These are phyloP conservation scores for Lordiphosa fenestrarum DNA, from an alignment of 2,888 invertebrate species.

Conservation along the genomic window DNA sequence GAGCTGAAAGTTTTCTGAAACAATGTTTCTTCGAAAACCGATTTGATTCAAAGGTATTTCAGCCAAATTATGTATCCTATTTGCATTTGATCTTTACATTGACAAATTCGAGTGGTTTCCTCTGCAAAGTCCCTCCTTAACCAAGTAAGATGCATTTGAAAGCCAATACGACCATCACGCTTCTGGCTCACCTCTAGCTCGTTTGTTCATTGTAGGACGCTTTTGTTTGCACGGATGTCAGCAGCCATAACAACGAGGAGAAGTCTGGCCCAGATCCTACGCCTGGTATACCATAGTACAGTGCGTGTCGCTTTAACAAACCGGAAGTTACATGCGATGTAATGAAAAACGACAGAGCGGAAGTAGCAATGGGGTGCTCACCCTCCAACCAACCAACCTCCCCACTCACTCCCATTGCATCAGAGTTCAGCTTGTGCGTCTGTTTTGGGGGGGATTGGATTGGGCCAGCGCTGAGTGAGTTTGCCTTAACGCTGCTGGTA, in stretches of 20 bases:
- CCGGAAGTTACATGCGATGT: constrained; percentile 74
- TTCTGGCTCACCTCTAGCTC: constrained; percentile 5
- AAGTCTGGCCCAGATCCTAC: constrained; percentile 2
- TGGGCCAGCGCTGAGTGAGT: constrained; percentile 43
- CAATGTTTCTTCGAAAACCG: too few species aligned
- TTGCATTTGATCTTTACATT: too few species aligned
- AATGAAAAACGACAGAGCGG: constrained; percentile 73
- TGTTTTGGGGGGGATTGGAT: constrained; percentile 16
- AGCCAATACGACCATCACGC: too few species aligned
- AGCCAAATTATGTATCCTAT: too few species aligned
- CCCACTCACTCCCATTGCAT: constrained; percentile 1
- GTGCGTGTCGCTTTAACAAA: constrained; percentile 75
- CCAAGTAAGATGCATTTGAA: not conserved
- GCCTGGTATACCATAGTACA: constrained; percentile 37
- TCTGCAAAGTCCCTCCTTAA: too few species aligned
- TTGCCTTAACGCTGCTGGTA: constrained; percentile 66
- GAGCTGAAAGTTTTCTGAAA: too few species aligned
- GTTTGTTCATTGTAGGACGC: constrained; percentile 33
- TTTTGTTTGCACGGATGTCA: constrained; percentile 67
- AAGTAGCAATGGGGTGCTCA: constrained; percentile 58
- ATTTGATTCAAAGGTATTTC: too few species aligned
- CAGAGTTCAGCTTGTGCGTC: constrained; percentile 42
- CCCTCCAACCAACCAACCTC: constrained; percentile 12
- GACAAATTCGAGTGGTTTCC: too few species aligned
- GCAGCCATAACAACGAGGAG: constrained; percentile 55